A percentile compares a stretch with the other conserved stretches of the same genome.
Conservation (phyloP, 2,797 vertebrate genomes). For the Platalea minor region DNA sequence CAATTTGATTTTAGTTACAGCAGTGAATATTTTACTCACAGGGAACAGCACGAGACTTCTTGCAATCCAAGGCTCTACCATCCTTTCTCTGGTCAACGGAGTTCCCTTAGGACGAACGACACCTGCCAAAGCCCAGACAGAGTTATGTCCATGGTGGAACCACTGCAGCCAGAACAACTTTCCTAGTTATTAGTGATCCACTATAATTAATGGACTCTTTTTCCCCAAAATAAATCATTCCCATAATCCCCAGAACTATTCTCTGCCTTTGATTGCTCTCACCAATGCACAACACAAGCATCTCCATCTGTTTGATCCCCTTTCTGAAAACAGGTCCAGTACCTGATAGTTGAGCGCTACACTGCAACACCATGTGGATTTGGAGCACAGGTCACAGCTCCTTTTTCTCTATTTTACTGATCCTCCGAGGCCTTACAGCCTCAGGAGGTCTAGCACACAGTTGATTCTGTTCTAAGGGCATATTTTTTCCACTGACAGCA, state of each 20-base stretch:
- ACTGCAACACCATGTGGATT: background rate
- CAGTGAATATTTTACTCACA: background rate
- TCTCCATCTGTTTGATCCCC: background rate
- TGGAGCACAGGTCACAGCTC: background rate
- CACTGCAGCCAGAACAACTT: background rate
- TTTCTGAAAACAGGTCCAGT: background rate
- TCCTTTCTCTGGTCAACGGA: background rate
- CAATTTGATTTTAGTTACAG: background rate
- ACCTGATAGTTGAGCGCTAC: background rate
- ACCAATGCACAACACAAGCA: background rate
- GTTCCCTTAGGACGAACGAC: background rate
- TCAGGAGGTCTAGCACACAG: background rate
- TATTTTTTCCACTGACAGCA: background rate
- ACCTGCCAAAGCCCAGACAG: background rate
- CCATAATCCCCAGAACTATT: background rate
- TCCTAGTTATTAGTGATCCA: background rate
- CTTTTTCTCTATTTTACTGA: background rate
- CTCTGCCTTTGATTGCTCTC: background rate
- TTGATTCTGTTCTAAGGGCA: background rate
- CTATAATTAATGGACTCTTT: background rate
- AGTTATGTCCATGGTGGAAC: background rate
- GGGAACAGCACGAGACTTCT: background rate
- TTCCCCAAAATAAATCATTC: background rate
- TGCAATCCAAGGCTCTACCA: background rate
- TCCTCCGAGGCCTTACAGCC: background rate